phyloP scores from a whole-genome alignment of 2,888 invertebrate species.

The Epsilonema sp. region DNA sequence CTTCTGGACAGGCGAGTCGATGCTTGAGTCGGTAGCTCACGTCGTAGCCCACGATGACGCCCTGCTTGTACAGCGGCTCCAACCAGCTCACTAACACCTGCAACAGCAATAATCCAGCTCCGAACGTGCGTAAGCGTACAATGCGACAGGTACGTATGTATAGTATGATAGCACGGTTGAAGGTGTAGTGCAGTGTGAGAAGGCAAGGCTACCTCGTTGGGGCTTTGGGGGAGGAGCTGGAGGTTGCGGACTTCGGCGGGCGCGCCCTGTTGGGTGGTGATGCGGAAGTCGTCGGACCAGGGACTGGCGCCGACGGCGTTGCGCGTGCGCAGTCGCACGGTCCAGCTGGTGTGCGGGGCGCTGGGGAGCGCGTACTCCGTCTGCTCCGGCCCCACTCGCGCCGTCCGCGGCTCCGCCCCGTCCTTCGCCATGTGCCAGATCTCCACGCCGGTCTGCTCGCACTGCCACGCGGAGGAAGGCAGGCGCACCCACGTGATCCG shows the following conservation, averaged over 20 bases:
- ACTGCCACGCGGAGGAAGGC: constrained; percentile 26
- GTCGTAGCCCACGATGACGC: constrained; percentile 27
- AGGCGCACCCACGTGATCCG: constrained; percentile 22
- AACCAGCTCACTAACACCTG: constrained; percentile 19
- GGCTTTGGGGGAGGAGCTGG: constrained; percentile 16
- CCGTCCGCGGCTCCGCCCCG: constrained; percentile 18
- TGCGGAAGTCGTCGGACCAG: constrained; percentile 22
- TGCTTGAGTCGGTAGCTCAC: constrained; percentile 26
- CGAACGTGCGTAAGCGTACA: too few species aligned
- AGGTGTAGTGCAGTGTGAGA: too few species aligned
- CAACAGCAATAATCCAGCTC: too few species aligned
- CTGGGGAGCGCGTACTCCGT: constrained; percentile 26
- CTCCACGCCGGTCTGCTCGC: constrained; percentile 24
- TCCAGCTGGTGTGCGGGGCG: constrained; percentile 25
- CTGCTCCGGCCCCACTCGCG: constrained; percentile 21
- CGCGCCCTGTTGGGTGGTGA: constrained; percentile 24
- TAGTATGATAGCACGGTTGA: too few species aligned
- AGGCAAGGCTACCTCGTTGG: too few species aligned
- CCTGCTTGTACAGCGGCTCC: constrained; percentile 21
- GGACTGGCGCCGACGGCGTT: constrained; percentile 17
- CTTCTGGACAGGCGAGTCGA: constrained; percentile 27
- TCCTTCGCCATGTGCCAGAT: constrained; percentile 14
- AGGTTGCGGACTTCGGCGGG: constrained; percentile 25
- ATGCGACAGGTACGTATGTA: too few species aligned
- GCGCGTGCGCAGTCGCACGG: constrained; percentile 17